phyloP scores from a whole-genome alignment of 1,140 invertebrate species.

The Lasioglossum baleicum region DNA sequence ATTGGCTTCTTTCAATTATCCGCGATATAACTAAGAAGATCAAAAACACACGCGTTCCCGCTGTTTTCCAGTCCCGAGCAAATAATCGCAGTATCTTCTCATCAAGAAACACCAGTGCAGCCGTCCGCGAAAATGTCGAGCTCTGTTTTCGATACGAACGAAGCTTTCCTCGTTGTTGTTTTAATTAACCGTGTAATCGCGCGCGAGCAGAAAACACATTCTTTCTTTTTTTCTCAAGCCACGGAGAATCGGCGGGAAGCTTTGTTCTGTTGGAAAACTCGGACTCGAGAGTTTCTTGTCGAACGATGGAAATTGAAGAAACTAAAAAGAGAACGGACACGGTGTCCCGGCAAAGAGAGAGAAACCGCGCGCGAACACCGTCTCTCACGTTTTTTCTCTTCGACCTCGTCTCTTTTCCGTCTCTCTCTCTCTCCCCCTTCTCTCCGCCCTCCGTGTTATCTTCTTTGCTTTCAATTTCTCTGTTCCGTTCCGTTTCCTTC shows the following conservation, averaged over 20 bases:
- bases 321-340: constrained; percentile 38
- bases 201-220: too few species aligned
- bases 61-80: neutral
- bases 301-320: constrained; percentile 17
- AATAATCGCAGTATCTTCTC: neutral
- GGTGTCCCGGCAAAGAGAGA: constrained; percentile 46
- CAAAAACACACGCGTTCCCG: too few species aligned
- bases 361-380: constrained; percentile 19
- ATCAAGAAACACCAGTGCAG: neutral
- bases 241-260: neutral
- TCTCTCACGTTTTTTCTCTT: constrained; percentile 13
- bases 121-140: neutral
- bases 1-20: too few species aligned
- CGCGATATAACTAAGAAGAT: too few species aligned
- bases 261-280: neutral
- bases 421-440: neutral
- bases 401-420: neutral
- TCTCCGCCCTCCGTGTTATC: neutral
- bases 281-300: neutral
- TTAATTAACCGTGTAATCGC: neutral
- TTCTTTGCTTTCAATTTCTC: neutral
- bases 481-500: neutral
- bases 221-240: too few species aligned
- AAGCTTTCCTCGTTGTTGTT: neutral
- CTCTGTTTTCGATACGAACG: neutral